A percentile compares a stretch with the other conserved stretches of the same genome.
phyloP scores from a whole-genome alignment of 2,797 vertebrate species.

The Halcyon chelicuti region DNA sequence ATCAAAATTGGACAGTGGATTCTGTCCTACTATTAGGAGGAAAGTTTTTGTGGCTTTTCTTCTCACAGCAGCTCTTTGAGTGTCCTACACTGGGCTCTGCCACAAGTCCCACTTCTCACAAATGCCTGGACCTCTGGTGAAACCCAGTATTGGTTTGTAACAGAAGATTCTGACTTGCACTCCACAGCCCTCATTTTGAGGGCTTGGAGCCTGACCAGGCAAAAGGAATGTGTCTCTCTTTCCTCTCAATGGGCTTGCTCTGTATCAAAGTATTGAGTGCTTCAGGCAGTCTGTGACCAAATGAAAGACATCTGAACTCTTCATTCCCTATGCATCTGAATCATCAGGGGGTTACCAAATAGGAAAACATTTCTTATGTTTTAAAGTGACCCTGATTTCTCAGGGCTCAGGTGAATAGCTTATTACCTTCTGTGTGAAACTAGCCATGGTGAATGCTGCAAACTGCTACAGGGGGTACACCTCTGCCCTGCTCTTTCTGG shows the following conservation, averaged over 20 bases:
- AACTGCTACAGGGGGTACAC: accelerated
- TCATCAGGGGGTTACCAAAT: background rate
- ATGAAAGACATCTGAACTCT: background rate
- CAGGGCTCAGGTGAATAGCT: background rate
- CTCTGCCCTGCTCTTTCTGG: background rate
- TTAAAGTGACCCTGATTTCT: background rate
- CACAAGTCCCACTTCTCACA: background rate
- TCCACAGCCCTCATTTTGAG: background rate
- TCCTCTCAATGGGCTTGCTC: background rate
- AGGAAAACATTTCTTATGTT: background rate
- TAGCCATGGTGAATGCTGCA: background rate
- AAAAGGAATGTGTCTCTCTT: background rate
- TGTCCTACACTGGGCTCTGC: background rate
- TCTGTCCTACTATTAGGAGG: background rate
- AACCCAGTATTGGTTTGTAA: background rate
- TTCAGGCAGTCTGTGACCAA: background rate
- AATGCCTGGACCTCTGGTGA: background rate
- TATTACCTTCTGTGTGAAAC: background rate
- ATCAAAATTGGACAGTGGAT: background rate
- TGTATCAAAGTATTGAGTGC: background rate
- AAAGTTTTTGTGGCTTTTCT: background rate
- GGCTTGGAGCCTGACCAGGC: background rate
- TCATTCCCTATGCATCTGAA: background rate
- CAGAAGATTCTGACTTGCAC: background rate
- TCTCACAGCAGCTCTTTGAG: background rate